Evolutionary conservation across 2,888 invertebrate genomes (phyloP).

Genomic region (Catonia carolina): DNA sequence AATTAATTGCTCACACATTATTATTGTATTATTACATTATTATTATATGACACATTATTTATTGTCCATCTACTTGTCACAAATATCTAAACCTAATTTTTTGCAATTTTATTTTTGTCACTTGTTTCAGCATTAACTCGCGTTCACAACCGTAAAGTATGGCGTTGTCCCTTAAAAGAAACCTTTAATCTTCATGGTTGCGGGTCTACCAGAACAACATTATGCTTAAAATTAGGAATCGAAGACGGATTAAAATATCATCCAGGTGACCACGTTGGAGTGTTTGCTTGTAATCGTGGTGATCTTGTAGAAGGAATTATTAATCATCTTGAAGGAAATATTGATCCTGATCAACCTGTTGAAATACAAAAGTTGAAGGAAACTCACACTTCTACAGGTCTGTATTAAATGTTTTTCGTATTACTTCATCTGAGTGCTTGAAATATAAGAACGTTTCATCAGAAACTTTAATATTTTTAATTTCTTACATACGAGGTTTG

Average conservation of each 20-base stretch:
- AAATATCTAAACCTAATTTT: no score
- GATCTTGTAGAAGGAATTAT: conserved; percentile 75
- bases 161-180: conserved; percentile 45
- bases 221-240: conserved; percentile 32
- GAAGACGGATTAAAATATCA: conserved; percentile 13
- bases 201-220: conserved; percentile 37
- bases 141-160: conserved; percentile 62
- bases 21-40: no score
- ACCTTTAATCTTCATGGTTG: conserved; percentile 46
- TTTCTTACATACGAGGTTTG: no score
- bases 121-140: conserved; percentile 30
- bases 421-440: background rate
- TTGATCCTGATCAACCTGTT: conserved; percentile 61
- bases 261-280: conserved; percentile 83
- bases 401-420: conserved; percentile 28
- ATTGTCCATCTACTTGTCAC: no score
- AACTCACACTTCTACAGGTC: conserved; percentile 79
- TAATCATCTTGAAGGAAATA: conserved; percentile 54
- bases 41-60: no score
- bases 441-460: no score
- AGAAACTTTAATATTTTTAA: no score
- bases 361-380: conserved; percentile 79
- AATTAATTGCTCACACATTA: no score
- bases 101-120: no score
- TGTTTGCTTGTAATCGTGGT: conserved; percentile 74